Conservation (phyloP, 2,797 vertebrate species). For the Onychomys torridus region DNA sequence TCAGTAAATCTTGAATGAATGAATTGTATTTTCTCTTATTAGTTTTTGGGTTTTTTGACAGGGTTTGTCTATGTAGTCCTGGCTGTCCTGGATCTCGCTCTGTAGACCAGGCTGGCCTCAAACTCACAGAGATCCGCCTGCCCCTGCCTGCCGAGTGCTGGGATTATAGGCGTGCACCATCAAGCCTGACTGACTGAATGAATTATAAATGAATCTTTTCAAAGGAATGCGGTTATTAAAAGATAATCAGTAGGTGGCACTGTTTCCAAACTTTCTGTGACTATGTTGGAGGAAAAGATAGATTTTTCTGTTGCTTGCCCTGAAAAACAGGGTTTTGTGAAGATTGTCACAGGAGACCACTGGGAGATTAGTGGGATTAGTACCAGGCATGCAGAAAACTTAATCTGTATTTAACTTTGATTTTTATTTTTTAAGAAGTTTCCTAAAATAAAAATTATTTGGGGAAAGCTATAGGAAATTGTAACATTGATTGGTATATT, state of each 20-base stretch:
- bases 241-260: slow-evolving; percentile 82
- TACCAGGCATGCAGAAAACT: neutral
- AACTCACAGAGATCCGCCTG: neutral
- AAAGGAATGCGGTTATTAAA: slow-evolving; percentile 22
- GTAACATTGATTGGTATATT: neutral
- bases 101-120: neutral
- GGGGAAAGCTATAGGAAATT: neutral
- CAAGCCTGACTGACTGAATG: neutral
- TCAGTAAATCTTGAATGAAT: slow-evolving; percentile 23
- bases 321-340: slow-evolving; percentile 16
- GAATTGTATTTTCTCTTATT: slow-evolving; percentile 24
- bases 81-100: neutral
- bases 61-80: neutral
- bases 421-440: neutral
- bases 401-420: slow-evolving; percentile 31
- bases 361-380: slow-evolving; percentile 5
- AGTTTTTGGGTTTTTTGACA: neutral
- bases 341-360: slow-evolving; percentile 23
- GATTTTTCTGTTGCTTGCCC: slow-evolving; percentile 37
- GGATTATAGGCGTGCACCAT: neutral
- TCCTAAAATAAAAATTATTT: slow-evolving; percentile 48
- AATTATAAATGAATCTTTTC: slow-evolving; percentile 28
- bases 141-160: neutral
- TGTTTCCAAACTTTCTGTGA: slow-evolving; percentile 75
- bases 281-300: neutral